Conservation (phyloP, 2,113 vertebrate genomes). For the Eurypyga helias region DNA sequence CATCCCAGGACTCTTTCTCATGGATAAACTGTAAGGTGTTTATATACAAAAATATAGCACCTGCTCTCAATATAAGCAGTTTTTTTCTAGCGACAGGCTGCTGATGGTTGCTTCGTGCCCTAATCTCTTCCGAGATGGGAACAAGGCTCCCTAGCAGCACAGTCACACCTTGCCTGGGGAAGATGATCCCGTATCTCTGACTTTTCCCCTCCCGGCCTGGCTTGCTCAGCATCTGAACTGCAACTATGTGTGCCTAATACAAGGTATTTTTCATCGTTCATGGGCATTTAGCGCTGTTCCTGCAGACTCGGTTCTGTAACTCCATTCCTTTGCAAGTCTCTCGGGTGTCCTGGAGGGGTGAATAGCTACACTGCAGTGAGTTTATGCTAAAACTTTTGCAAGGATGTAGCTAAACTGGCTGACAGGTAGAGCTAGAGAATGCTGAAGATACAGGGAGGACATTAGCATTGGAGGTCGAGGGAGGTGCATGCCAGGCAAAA, state of each 20-base stretch:
- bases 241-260: background rate
- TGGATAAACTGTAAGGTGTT: background rate
- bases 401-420: background rate
- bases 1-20: background rate
- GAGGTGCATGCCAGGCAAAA: background rate
- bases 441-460: background rate
- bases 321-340: background rate
- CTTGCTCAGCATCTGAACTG: background rate
- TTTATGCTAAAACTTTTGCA: background rate
- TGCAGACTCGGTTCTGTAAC: background rate
- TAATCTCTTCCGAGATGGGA: background rate
- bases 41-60: background rate
- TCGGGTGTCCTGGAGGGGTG: fast-evolving
- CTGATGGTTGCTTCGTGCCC: background rate
- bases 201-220: background rate
- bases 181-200: background rate
- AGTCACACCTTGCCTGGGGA: background rate
- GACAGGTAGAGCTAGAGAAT: background rate
- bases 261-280: background rate
- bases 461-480: background rate
- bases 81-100: background rate
- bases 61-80: background rate
- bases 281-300: background rate
- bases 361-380: background rate
- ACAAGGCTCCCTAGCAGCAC: background rate